These are phyloP conservation scores for Egretta garzetta DNA, from an alignment of 2,113 vertebrate species.

Conservation along the genomic window DNA sequence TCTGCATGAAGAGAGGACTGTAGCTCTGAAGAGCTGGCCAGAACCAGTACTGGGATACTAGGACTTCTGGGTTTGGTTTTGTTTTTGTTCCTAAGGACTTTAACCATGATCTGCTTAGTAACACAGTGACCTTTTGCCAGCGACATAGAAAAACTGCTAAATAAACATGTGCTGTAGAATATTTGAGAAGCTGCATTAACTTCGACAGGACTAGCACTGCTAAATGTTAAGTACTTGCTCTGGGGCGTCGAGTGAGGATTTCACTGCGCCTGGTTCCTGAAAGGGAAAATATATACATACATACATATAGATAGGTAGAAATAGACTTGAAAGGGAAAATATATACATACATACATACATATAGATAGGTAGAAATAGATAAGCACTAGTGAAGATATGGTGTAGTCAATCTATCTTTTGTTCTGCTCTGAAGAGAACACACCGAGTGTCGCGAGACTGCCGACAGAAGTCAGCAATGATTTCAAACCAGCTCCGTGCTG, in stretches of 20 bases:
- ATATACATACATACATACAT: neutral
- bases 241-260: neutral
- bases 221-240: neutral
- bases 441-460: neutral
- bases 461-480: neutral
- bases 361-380: neutral
- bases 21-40: neutral
- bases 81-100: neutral
- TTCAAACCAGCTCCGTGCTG: neutral
- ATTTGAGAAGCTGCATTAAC: neutral
- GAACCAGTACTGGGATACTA: neutral
- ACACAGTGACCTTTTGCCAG: neutral
- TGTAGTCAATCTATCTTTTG: neutral
- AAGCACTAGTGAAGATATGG: rapidly evolving
- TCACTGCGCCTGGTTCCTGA: neutral
- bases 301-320: neutral
- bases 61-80: neutral
- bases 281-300: neutral
- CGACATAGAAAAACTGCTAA: neutral
- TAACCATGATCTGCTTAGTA: neutral
- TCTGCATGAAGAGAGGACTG: neutral
- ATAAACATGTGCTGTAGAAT: neutral
- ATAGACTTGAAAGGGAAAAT: neutral
- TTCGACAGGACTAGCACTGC: neutral
- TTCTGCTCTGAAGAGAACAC: neutral